Percentiles rank a stretch among this genome's conserved stretches.
phyloP scores from a whole-genome alignment of 2,797 vertebrate genomes.

The Oreochromis grahami region DNA sequence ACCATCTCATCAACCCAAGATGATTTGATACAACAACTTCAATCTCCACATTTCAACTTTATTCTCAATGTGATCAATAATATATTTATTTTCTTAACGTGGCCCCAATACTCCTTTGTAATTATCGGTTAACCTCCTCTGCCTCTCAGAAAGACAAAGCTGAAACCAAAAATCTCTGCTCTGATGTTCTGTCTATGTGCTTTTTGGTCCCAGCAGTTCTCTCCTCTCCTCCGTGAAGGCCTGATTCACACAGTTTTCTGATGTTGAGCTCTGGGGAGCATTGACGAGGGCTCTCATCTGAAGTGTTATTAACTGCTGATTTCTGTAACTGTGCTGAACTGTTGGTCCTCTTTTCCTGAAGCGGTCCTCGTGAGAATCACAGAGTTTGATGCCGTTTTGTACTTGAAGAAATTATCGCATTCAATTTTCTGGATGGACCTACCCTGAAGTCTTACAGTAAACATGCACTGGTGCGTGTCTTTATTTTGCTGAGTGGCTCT shows the following conservation, averaged over 20 bases:
- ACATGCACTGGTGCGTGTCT: neutral
- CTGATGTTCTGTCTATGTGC: neutral
- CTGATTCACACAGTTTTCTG: neutral
- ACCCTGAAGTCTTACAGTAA: neutral
- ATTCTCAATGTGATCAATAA: neutral
- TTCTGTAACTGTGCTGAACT: neutral
- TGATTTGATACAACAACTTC: neutral
- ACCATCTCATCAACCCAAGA: neutral
- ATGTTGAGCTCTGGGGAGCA: neutral
- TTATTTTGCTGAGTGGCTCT: neutral
- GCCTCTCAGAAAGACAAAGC: neutral
- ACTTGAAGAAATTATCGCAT: neutral
- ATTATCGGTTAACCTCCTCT: neutral
- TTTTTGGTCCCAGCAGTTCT: neutral
- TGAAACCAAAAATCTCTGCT: neutral
- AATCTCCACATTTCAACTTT: neutral
- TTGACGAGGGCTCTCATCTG: neutral
- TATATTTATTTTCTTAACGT: neutral
- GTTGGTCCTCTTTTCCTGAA: neutral
- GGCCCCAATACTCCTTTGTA: fast-evolving
- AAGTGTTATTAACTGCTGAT: neutral
- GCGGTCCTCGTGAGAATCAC: neutral
- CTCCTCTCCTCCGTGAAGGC: neutral
- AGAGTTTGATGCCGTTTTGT: neutral
- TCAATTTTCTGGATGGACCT: neutral